Evolutionary conservation across 2,888 invertebrate species (phyloP), one percentile per base, ranked within the genome.

Genomic region (Clitarchus hookeri): DNA sequence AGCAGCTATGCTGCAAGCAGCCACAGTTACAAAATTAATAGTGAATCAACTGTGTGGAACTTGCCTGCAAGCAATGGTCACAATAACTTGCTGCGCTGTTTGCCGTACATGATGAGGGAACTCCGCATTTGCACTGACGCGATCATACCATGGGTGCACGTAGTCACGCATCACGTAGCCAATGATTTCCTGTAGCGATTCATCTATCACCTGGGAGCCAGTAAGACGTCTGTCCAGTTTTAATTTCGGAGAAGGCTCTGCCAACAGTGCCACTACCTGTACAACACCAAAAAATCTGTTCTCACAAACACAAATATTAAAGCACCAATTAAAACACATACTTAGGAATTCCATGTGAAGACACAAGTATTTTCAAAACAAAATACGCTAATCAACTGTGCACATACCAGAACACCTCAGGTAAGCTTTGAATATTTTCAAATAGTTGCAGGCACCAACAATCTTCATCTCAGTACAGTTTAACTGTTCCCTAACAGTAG

Each of bases 151-250:
- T 0, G 95, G 94, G 88, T 95, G 94, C 83, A 97, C 95, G 92
- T 97, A 97, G 91, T 97, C 97, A 90, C 96, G 93, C 85, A 97
- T 93, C 85, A 97, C 94, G 88, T 95, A 96, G 87, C 95, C 94
- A 89, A 97, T 93, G 90, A 97, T 97, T 92, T 97, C 93, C 92
- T 97, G 97, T 85, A 97, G 93, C 89, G 96, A 96, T 89, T 96
- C 95, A 92, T 97, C 97, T 87, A 98, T 97, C 54, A 96, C 94
- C 89, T 95, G 96, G 90, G 97, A 96, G 44, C 97, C 97, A 44
- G 97, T 97, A 88, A 97, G 95, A 90, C 97, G 91, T 88, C 90
- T 92, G 89, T 94, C 94, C 82, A 86, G 26, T 48, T 86, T 86
- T 6, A 44, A 78, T 6, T 48, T 54, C 23, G 85, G 54, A 13